Base-by-base conservation (phyloP, 2,888 invertebrate species). In the Hypomecis atomaria region DNA sequence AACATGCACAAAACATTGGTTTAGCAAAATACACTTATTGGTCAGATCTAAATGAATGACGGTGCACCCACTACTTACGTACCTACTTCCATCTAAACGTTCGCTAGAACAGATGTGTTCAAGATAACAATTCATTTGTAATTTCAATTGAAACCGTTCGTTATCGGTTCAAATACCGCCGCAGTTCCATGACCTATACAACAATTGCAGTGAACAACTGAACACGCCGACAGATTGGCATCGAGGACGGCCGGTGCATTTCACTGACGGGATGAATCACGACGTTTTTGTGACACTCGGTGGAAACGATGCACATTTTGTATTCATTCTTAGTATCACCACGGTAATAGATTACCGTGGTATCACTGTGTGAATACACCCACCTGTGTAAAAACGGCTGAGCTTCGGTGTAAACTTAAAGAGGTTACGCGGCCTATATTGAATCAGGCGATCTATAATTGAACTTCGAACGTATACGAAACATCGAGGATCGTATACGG, bases 121-220 rank as follows among this genome's bases (percentile, higher is more conserved):
- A 10, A 37, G 50, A 50, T 13, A 52, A 52, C 44, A 62, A 37
- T 11, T 37, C 45, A 47, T 40, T 55, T 37, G 59, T 53, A 44
- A 62, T 50, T 45, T 45, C 45, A 45, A 37, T 45, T 37, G 13
- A 42, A 53, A 56, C 43, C 47, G 43, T 53, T 59, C 45, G 60
- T 36, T 43, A 58, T 47, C 58, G 57, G 33, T 57, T 44, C 47
- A 47, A 61, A 55, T 58, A 55, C 49, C 45, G 43, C 62, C 34
- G 34, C 13, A 47, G 65, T 70, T 66, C 71, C 71, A 63, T 73
- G 73, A 71, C 71, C 71, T 65, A 66, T 62, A 62, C 69, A 59
- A 55, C 65, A 55, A 53, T 65, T 68, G 69, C 70, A 71, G 69
- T 60, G 53, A 55, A n/a, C 47, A 47, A 71, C 67, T 60, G 53